Percentiles rank a stretch among this genome's conserved stretches.
These are phyloP conservation scores for Aphelinus atriplicis DNA, from an alignment of 1,140 invertebrate genomes.

Conservation along the genomic window DNA sequence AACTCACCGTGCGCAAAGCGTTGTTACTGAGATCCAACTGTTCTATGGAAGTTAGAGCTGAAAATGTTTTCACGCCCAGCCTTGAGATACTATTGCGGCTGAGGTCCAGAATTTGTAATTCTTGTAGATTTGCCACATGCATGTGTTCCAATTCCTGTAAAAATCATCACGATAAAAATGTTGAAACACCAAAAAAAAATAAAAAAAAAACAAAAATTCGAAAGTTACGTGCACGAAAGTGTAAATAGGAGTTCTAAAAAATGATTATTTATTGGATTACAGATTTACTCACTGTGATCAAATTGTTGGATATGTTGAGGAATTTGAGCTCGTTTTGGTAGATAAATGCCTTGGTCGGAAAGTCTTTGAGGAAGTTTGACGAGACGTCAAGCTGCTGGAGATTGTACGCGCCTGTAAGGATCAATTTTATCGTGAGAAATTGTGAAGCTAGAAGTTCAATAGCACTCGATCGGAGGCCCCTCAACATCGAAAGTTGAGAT, in stretches of 20 bases:
- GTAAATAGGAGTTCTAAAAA: neutral
- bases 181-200: neutral
- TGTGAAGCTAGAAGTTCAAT: slow-evolving; percentile 5
- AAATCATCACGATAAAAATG: slow-evolving; percentile 31
- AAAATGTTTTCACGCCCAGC: slow-evolving; percentile 82
- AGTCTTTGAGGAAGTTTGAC: slow-evolving; percentile 83
- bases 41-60: slow-evolving; percentile 74
- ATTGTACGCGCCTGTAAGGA: slow-evolving; percentile 70
- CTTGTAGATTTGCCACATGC: slow-evolving; percentile 72
- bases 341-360: slow-evolving; percentile 81
- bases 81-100: slow-evolving; percentile 86
- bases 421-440: neutral
- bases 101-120: slow-evolving; percentile 81
- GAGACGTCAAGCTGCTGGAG: slow-evolving; percentile 83
- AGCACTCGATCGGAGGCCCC: neutral
- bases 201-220: neutral
- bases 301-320: slow-evolving; percentile 84
- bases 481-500: neutral
- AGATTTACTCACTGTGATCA: slow-evolving; percentile 74
- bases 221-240: neutral
- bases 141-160: slow-evolving; percentile 75
- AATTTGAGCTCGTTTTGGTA: slow-evolving; percentile 74
- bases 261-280: neutral
- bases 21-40: slow-evolving; percentile 87
- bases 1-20: slow-evolving; percentile 81